Evolutionary conservation across 2,888 invertebrate genomes (phyloP).

Genomic region (Tanytarsus gracilentus): DNA sequence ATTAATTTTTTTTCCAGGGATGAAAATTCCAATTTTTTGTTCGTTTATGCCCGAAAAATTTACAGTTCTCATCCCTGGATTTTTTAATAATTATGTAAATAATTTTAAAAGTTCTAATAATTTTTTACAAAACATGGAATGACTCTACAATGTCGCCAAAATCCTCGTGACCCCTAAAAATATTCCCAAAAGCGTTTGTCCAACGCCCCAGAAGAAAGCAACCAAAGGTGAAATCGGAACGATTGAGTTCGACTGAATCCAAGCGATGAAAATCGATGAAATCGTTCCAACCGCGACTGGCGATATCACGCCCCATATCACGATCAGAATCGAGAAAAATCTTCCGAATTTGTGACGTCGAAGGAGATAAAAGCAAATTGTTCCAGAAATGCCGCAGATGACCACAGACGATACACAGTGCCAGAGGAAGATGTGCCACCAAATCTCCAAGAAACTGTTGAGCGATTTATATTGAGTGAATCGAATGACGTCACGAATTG

Average conservation of each 20-base stretch:
- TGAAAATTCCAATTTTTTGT: too few species aligned
- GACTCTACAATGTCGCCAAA: conserved; percentile 12
- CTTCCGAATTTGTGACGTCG: conserved; percentile 23
- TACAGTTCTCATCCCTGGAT: too few species aligned
- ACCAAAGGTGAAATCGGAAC: conserved; percentile 11
- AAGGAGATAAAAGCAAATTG: conserved; percentile 13
- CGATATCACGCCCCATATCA: conserved; percentile 16
- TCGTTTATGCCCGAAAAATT: too few species aligned
- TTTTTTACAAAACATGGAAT: neutral
- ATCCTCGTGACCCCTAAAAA: conserved; percentile 20
- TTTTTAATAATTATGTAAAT: too few species aligned
- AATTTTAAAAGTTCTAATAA: too few species aligned
- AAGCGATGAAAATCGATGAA: conserved; percentile 20
- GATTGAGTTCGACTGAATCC: conserved; percentile 5
- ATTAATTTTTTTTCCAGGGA: too few species aligned
- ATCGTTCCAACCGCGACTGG: conserved; percentile 3
- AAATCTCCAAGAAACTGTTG: neutral
- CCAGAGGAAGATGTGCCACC: conserved; percentile 21
- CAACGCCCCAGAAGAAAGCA: conserved; percentile 18
- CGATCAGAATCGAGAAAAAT: conserved; percentile 19
- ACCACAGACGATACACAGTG: conserved; percentile 8
- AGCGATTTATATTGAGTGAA: conserved; percentile 10
- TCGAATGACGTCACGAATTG: conserved; percentile 17
- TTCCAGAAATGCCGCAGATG: conserved; percentile 3
- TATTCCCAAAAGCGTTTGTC: conserved; percentile 14